Evolutionary conservation across 2,888 invertebrate species (phyloP).

Genomic region (Agrotis segetum): DNA sequence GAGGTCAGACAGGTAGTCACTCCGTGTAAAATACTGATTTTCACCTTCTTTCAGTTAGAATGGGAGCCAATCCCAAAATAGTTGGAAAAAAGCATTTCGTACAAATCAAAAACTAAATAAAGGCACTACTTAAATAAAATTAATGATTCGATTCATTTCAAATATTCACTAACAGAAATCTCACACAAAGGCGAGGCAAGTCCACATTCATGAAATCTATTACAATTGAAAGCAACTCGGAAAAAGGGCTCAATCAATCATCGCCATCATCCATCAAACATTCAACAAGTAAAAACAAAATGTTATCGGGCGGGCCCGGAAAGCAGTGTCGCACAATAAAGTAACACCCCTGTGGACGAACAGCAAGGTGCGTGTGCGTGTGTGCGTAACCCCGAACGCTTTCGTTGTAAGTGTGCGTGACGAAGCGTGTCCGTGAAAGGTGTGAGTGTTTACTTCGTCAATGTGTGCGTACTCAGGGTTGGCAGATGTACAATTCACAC

Average conservation of each 20-base stretch:
- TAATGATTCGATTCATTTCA: constrained; percentile 59
- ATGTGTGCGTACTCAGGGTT: constrained; percentile 78
- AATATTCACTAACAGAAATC: constrained; percentile 64
- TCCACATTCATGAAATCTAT: constrained; percentile 79
- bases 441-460: constrained; percentile 67
- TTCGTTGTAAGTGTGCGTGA: constrained; percentile 63
- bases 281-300: constrained; percentile 91
- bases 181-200: constrained; percentile 66
- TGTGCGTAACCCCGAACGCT: constrained; percentile 57
- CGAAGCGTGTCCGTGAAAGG: constrained; percentile 51
- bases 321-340: constrained; percentile 77
- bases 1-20: too few relatives aligned
- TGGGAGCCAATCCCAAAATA: too few relatives aligned
- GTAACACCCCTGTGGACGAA: constrained; percentile 78
- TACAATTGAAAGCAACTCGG: constrained; percentile 77
- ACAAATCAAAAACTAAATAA: constrained; percentile 34
- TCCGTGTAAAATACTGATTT: too few relatives aligned
- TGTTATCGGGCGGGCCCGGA: constrained; percentile 83
- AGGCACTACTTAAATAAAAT: constrained; percentile 52
- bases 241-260: constrained; percentile 85
- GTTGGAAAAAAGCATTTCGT: neutral
- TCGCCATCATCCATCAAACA: constrained; percentile 88
- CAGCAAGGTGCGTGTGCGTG: constrained; percentile 72
- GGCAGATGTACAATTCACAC: constrained; percentile 85
- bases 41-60: too few relatives aligned